Evolutionary conservation across 1,140 invertebrate genomes (phyloP), one percentile per base, ranked within the genome.

Genomic region (Homarus americanus): DNA sequence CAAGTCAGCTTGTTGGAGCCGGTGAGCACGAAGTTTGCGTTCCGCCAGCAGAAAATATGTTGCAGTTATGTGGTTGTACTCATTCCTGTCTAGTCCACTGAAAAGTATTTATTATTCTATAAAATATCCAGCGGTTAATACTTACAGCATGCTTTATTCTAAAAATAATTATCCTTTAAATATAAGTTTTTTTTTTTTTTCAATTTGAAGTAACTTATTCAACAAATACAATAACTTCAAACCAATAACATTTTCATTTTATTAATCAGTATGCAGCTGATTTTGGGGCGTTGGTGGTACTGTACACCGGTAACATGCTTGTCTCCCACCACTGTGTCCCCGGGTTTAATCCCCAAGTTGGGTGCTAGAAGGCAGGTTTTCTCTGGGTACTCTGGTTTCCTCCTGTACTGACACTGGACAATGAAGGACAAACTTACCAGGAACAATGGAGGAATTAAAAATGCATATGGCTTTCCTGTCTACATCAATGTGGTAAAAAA

Each of bases 11-110:
- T 91, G 89, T 49, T 91, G 86, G 3, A 91, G 82, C 32, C 91
- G 75, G 66, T 90, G 87, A 66, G 96, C 96, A 93, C 96, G 96
- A 36, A 99, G 95, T 94, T 98, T 98, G 89, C 98, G 95, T 95
- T 99, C 99, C 36, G 98, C 98, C 91, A 99, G 95, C 93, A 99
- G 95, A 95, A 98, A 99, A 95, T 99, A 99, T 41, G 99, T 99
- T 40, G 99, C 99, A 44, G 99, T 99, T 93, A 99, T 97, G 94
- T 99, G 98, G 95, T 99, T 99, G 95, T 99, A 99, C 93, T 98
- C 97, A 95, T 99, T 98, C 94, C 97, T 97, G 93, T 99, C 98
- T 91, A 99, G 94, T 84, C 98, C 97, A 93, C 98, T 98, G 94
- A 86, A 80, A 80, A 91, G 75, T 40, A 84, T 24, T 41, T 72